A percentile compares a stretch with the other conserved stretches of the same genome.
These are phyloP conservation scores for Struthio camelus DNA, from an alignment of 2,113 vertebrate genomes.

Conservation along the genomic window DNA sequence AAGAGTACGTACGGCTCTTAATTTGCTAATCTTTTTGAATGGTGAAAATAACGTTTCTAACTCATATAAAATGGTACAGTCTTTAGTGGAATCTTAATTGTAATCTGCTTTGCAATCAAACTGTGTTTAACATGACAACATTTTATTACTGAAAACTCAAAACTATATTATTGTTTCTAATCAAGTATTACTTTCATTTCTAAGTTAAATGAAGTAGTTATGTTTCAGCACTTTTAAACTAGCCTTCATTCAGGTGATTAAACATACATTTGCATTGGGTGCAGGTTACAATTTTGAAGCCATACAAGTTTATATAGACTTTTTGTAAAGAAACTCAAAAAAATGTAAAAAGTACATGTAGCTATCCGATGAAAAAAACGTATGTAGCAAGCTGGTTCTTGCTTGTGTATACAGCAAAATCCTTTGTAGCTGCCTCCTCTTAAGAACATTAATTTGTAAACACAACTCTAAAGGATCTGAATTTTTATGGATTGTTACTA, in stretches of 20 bases:
- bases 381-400: conserved; percentile 96
- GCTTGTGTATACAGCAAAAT: conserved; percentile 79
- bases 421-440: conserved; percentile 79
- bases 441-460: conserved; percentile 77
- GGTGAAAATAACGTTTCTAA: conserved; percentile 47
- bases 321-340: conserved; percentile 68
- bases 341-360: conserved; percentile 64
- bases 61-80: conserved; percentile 63
- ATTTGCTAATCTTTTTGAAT: conserved; percentile 57
- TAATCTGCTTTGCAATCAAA: conserved; percentile 72
- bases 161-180: conserved; percentile 47
- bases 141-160: conserved; percentile 60
- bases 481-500: conserved; percentile 77
- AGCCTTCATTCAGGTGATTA: conserved; percentile 69
- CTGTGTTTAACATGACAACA: conserved; percentile 36
- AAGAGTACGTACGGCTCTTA: conserved; percentile 51
- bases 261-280: conserved; percentile 65
- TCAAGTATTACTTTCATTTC: conserved; percentile 65
- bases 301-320: conserved; percentile 76
- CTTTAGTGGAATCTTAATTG: conserved; percentile 70
- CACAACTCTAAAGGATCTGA: conserved; percentile 76
- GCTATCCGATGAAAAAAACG: conserved; percentile 56
- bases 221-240: conserved; percentile 76
- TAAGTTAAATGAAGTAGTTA: conserved; percentile 69
- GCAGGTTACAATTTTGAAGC: conserved; percentile 82